phyloP scores from a whole-genome alignment of 2,113 vertebrate species.

The Pycnonotus jocosus region DNA sequence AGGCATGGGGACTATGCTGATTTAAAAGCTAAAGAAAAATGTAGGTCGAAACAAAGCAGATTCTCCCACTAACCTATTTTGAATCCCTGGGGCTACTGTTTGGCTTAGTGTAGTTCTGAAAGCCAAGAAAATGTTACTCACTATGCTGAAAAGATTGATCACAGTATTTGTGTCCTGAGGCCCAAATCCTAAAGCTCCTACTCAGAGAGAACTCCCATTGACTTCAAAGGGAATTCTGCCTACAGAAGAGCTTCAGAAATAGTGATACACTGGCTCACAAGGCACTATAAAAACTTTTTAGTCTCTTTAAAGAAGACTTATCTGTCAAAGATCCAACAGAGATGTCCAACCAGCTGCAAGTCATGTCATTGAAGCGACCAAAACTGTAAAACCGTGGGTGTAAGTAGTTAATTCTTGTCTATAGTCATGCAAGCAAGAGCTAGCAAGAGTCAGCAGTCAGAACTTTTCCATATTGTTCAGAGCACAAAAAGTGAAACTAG shows the following conservation, averaged over 20 bases:
- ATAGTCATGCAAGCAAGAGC: neutral
- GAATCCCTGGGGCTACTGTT: neutral
- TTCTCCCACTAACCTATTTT: neutral
- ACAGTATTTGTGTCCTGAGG: neutral
- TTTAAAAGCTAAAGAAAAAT: neutral
- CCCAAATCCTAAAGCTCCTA: constrained; percentile 12
- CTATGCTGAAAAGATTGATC: constrained; percentile 1
- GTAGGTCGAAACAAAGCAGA: neutral
- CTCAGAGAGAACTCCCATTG: constrained; percentile 1
- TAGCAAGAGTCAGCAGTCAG: neutral
- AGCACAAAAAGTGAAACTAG: neutral
- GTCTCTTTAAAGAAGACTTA: neutral
- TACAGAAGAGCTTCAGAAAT: constrained; percentile 5
- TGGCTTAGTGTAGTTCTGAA: neutral
- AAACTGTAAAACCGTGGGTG: neutral
- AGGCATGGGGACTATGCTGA: neutral
- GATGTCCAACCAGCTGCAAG: neutral
- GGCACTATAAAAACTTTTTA: neutral
- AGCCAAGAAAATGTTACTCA: constrained; percentile 45
- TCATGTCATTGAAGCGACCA: neutral
- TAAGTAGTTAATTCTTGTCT: neutral
- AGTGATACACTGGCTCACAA: neutral
- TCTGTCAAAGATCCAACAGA: neutral
- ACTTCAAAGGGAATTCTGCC: constrained; percentile 23
- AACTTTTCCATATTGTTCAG: neutral